Conservation (phyloP, 53 echinoderm and acorn worm genomes). For the Zoroaster sp. region DNA sequence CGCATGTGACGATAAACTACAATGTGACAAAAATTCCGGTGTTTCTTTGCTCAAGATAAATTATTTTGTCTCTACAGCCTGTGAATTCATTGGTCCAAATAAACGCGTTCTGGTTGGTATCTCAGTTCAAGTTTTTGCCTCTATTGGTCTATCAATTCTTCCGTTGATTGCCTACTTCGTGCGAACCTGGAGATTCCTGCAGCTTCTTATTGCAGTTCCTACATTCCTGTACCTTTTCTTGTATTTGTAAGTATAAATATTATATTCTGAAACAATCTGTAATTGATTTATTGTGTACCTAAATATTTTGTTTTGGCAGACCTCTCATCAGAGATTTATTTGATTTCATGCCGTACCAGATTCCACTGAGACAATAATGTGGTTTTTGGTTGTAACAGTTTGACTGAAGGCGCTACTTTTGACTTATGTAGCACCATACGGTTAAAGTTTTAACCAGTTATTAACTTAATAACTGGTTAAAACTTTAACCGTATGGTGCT, state of each 20-base stretch:
- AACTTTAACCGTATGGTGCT: too few relatives aligned
- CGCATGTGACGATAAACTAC: not conserved
- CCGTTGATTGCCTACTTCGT: slow-evolving; percentile 57
- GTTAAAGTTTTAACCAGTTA: too few relatives aligned
- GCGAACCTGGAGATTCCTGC: slow-evolving; percentile 55
- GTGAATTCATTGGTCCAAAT: slow-evolving; percentile 61
- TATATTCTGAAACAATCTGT: not conserved
- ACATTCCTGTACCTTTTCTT: not conserved
- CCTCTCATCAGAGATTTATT: too few relatives aligned
- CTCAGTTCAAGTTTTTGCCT: slow-evolving; percentile 45
- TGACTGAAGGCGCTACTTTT: too few relatives aligned
- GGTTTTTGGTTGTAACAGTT: too few relatives aligned
- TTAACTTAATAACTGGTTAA: too few relatives aligned
- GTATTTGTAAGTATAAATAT: slow-evolving; percentile 22
- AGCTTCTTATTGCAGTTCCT: slow-evolving; percentile 40
- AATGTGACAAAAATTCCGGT: not conserved
- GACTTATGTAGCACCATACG: too few relatives aligned
- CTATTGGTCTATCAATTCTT: slow-evolving; percentile 42
- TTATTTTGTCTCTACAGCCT: slow-evolving; percentile 14
- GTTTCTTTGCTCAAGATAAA: too few relatives aligned
- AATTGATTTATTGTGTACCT: not conserved
- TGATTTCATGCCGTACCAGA: too few relatives aligned
- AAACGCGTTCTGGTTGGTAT: slow-evolving; percentile 46
- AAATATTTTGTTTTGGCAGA: too few relatives aligned
- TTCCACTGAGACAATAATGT: too few relatives aligned